These are phyloP conservation scores for Sminthurides aquaticus DNA, from an alignment of 2,888 invertebrate species.

Conservation along the genomic window DNA sequence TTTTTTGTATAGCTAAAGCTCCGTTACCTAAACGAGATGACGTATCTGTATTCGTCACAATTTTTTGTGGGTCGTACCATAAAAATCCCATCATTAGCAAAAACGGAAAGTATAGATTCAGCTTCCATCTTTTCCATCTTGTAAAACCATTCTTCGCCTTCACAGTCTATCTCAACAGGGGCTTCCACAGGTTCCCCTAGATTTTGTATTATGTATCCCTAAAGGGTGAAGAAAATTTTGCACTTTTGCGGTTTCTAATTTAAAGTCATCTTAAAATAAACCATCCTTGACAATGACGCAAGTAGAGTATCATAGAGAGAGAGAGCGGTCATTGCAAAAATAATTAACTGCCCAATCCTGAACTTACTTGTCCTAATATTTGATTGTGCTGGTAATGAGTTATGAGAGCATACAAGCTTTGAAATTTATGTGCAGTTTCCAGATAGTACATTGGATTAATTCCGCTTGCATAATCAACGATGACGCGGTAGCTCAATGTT, in stretches of 20 bases:
- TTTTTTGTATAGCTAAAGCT: constrained; percentile 1
- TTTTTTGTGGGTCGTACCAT: not conserved
- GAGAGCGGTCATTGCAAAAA: too few relatives aligned
- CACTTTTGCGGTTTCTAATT: not conserved
- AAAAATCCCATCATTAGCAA: not conserved
- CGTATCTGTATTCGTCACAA: constrained; percentile 5
- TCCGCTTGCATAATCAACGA: not conserved
- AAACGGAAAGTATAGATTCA: not conserved
- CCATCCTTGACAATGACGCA: too few relatives aligned
- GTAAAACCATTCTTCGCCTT: constrained; percentile 1
- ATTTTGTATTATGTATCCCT: not conserved
- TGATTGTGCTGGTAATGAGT: not conserved
- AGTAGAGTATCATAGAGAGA: too few relatives aligned
- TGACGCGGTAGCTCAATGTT: not conserved
- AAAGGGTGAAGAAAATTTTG: too few relatives aligned
- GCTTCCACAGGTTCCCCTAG: not conserved
- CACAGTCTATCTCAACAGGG: not conserved
- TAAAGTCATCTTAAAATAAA: too few relatives aligned
- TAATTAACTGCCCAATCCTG: too few relatives aligned
- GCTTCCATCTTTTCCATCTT: not conserved
- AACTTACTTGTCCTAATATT: not conserved
- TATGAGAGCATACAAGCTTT: constrained; percentile 1
- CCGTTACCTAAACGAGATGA: not conserved
- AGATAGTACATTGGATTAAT: not conserved
- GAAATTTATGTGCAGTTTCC: not conserved